Evolutionary conservation across 1,140 invertebrate species (phyloP).

Genomic region (Sinonovacula constricta): DNA sequence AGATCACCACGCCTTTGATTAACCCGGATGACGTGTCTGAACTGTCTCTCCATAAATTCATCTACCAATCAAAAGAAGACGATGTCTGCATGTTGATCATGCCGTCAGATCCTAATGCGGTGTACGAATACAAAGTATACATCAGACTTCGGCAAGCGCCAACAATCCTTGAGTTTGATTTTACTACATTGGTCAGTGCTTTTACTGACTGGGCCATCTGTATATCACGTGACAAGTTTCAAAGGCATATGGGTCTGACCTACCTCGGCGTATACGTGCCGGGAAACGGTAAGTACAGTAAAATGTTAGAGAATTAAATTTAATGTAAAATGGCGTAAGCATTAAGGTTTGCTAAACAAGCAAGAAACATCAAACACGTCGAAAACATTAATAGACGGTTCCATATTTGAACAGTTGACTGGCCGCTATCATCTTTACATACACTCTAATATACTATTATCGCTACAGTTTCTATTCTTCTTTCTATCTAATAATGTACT

Average conservation of each 20-base stretch:
- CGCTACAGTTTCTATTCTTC: neutral
- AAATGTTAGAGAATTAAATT: neutral
- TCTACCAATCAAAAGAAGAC: slow-evolving; percentile 23
- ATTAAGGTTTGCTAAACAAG: neutral
- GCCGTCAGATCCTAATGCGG: neutral
- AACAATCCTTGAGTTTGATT: slow-evolving; percentile 17
- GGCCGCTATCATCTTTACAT: neutral
- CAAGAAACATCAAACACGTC: too few species aligned
- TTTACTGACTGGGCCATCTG: slow-evolving; percentile 19
- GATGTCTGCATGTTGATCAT: slow-evolving; percentile 20
- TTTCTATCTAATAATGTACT: too few species aligned
- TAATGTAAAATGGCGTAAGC: neutral
- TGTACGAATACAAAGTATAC: slow-evolving; percentile 9
- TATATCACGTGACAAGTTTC: slow-evolving; percentile 6
- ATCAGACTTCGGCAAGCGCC: slow-evolving; percentile 5
- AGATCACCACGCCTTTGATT: neutral
- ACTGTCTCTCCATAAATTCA: slow-evolving; percentile 28
- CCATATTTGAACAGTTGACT: neutral
- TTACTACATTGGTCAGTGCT: neutral
- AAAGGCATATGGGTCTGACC: slow-evolving; percentile 9
- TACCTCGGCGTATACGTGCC: slow-evolving; percentile 14
- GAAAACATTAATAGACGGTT: neutral
- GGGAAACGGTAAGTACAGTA: slow-evolving; percentile 23
- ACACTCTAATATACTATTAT: neutral
- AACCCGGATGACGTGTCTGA: slow-evolving; percentile 38